These are phyloP conservation scores for Mactromeris polynyma DNA, from an alignment of 2,888 invertebrate species.

Conservation along the genomic window DNA sequence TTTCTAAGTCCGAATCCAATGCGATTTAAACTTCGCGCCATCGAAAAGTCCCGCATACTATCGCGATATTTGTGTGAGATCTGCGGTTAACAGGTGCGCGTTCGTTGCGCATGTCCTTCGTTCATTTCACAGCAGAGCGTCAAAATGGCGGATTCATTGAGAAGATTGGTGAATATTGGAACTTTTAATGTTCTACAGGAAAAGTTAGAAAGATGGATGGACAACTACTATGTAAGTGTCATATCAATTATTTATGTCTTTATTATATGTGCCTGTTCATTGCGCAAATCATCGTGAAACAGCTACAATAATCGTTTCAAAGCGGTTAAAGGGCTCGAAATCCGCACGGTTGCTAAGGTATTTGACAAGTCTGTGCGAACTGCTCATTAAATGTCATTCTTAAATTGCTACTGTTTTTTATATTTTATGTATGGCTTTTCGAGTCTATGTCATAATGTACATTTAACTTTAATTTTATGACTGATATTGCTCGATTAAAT, in stretches of 20 bases:
- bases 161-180: slow-evolving; percentile 85
- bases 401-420: slow-evolving; percentile 14
- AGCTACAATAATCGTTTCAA: slow-evolving; percentile 11
- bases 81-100: neutral
- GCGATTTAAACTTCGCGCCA: neutral
- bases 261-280: neutral
- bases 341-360: slow-evolving; percentile 69
- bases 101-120: slow-evolving; percentile 63
- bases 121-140: slow-evolving; percentile 70
- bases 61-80: slow-evolving; percentile 23
- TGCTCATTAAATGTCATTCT: neutral
- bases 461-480: neutral
- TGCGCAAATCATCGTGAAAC: neutral
- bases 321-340: slow-evolving; percentile 36
- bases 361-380: slow-evolving; percentile 44
- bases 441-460: neutral
- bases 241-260: neutral
- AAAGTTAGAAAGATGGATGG: slow-evolving; percentile 86
- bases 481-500: neutral
- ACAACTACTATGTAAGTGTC: slow-evolving; percentile 85
- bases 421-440: neutral
- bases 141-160: slow-evolving; percentile 86
- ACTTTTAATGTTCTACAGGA: slow-evolving; percentile 86
- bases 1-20: no score
- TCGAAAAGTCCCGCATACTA: neutral